A percentile compares a stretch with the other conserved stretches of the same genome.
Conservation (phyloP, 2,888 invertebrate genomes). For the Homarus gammarus region DNA sequence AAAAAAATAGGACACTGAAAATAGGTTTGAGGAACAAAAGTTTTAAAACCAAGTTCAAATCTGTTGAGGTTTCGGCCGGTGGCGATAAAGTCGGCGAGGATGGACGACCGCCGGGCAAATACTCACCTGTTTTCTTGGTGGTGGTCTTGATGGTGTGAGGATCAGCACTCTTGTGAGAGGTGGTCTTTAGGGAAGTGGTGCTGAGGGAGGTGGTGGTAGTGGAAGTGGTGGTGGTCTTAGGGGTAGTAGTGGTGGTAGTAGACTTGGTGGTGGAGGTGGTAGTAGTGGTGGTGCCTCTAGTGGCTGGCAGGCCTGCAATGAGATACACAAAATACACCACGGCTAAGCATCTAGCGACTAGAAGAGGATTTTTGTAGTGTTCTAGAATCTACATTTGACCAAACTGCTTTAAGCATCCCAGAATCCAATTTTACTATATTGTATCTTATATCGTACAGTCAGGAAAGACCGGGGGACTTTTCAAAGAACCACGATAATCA, state of each 20-base stretch:
- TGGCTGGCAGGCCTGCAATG: conserved; percentile 52
- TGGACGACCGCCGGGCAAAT: neutral
- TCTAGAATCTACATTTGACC: conserved; percentile 31
- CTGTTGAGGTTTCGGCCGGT: too few species aligned
- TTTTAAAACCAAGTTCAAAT: too few species aligned
- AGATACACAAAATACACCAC: conserved; percentile 44
- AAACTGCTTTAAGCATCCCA: conserved; percentile 18
- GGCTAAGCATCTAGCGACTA: conserved; percentile 52
- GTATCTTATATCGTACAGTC: too few species aligned
- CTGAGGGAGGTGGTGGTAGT: conserved; percentile 48
- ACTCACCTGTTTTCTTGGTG: conserved; percentile 66
- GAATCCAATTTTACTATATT: neutral
- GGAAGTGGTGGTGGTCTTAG: conserved; percentile 52
- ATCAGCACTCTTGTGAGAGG: conserved; percentile 58
- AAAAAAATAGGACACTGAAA: too few species aligned
- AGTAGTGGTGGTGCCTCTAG: conserved; percentile 55
- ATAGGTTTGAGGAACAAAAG: too few species aligned
- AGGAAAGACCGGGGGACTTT: neutral
- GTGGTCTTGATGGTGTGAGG: conserved; percentile 47
- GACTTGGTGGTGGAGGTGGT: conserved; percentile 60
- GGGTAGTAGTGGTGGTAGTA: conserved; percentile 50
- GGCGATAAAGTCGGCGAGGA: too few species aligned
- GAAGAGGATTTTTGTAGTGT: conserved; percentile 43
- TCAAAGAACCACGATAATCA: neutral
- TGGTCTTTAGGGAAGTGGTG: conserved; percentile 51